phyloP scores from a whole-genome alignment of 2,113 vertebrate genomes.

The Oncorhynchus tshawytscha region DNA sequence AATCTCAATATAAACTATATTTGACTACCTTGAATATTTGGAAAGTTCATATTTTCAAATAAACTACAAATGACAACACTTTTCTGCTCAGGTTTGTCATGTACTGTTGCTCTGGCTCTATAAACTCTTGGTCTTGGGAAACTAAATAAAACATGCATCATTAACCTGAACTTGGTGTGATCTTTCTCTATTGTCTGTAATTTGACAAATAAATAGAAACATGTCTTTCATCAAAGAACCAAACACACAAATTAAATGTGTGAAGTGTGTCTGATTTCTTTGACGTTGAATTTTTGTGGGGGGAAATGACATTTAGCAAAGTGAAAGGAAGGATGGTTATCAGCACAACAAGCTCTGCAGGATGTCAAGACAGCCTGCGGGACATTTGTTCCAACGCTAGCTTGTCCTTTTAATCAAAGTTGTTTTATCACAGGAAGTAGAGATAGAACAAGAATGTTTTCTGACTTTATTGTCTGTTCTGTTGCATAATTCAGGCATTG shows the following conservation, averaged over 20 bases:
- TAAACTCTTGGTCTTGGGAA: too few species aligned
- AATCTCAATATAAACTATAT: too few species aligned
- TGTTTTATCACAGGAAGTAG: constrained; percentile 23
- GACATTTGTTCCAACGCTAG: constrained; percentile 8
- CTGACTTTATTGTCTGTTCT: constrained; percentile 25
- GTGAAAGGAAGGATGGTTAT: constrained; percentile 12
- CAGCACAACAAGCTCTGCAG: constrained; percentile 6
- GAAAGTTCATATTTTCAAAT: too few species aligned
- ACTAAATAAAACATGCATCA: neutral
- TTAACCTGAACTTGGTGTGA: neutral
- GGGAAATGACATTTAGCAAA: constrained; percentile 19
- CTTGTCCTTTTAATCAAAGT: constrained; percentile 27
- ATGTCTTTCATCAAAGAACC: neutral
- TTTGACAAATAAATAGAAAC: constrained; percentile 1
- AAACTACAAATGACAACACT: too few species aligned
- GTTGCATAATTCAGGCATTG: constrained; percentile 27
- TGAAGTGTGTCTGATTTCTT: neutral
- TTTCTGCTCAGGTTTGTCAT: too few species aligned
- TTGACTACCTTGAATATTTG: too few species aligned
- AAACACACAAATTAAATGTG: constrained; percentile 1
- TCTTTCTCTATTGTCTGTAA: neutral
- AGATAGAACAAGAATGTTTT: constrained; percentile 26
- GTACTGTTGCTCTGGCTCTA: too few species aligned
- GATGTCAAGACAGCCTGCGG: constrained; percentile 12
- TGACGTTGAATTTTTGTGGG: neutral